Evolutionary conservation across 2,113 vertebrate genomes (phyloP).

Genomic region (Nasalis larvatus): DNA sequence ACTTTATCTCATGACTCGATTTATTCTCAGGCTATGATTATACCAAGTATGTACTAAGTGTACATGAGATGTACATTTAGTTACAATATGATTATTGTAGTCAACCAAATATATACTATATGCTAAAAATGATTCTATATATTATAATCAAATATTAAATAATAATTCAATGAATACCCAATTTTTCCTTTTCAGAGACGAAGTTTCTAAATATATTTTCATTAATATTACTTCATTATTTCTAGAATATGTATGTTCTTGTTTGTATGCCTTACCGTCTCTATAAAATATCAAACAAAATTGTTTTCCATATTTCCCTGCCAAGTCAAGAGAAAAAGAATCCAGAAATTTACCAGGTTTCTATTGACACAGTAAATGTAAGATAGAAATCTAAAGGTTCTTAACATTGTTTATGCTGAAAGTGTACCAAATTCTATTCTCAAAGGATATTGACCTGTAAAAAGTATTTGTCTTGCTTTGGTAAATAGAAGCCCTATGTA

Average conservation of each 20-base stretch:
- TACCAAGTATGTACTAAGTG: background rate
- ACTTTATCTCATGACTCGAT: background rate
- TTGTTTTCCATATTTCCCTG: conserved; percentile 29
- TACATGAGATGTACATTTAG: background rate
- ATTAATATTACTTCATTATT: background rate
- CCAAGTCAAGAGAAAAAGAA: conserved; percentile 10
- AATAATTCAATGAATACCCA: background rate
- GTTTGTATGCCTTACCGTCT: background rate
- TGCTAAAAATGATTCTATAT: background rate
- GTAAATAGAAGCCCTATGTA: conserved; percentile 65
- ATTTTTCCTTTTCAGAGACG: background rate
- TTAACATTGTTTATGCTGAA: conserved; percentile 69
- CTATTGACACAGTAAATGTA: conserved; percentile 48
- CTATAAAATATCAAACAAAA: conserved; percentile 53
- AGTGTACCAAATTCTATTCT: conserved; percentile 69
- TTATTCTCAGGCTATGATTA: background rate
- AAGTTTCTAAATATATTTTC: background rate
- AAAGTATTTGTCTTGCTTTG: conserved; percentile 64
- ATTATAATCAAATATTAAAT: background rate
- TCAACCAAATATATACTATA: background rate
- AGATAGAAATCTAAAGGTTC: conserved; percentile 61
- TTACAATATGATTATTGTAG: background rate
- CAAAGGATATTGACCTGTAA: conserved; percentile 71
- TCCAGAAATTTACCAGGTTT: conserved; percentile 38
- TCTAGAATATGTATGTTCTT: background rate